These are phyloP conservation scores for Drosophila paramelanica DNA, from an alignment of 2,888 invertebrate genomes.

Conservation along the genomic window DNA sequence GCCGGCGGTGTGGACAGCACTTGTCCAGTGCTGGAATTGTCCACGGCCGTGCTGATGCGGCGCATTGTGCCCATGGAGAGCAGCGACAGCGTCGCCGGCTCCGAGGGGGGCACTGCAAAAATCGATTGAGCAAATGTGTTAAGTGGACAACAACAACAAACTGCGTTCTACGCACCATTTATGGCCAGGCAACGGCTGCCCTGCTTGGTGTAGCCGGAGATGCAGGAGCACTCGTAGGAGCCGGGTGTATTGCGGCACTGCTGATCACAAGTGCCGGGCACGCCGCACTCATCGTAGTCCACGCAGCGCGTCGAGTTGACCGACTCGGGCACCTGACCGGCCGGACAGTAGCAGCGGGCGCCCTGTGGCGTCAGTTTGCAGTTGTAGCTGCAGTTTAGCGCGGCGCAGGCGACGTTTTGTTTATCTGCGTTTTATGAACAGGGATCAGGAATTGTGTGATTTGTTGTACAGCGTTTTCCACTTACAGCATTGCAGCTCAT, in stretches of 20 bases:
- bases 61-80: constrained; percentile 89
- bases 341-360: constrained; percentile 90
- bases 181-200: constrained; percentile 88
- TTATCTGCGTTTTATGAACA: constrained; percentile 68
- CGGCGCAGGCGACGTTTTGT: constrained; percentile 85
- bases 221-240: constrained; percentile 90
- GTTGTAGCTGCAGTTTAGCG: constrained; percentile 87
- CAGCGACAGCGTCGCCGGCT: constrained; percentile 89
- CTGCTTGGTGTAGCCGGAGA: constrained; percentile 88
- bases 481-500: constrained; percentile 84
- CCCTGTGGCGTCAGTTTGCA: constrained; percentile 90
- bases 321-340: constrained; percentile 87
- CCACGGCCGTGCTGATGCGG: constrained; percentile 85
- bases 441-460: constrained; percentile 10
- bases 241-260: constrained; percentile 89
- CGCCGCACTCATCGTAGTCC: constrained; percentile 92
- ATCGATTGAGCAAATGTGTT: neutral
- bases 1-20: constrained; percentile 73
- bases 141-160: neutral
- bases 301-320: constrained; percentile 87
- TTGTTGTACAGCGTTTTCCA: constrained; percentile 11
- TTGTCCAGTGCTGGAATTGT: constrained; percentile 82
- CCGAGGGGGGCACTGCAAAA: constrained; percentile 87
- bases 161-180: constrained; percentile 87
- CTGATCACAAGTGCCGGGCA: constrained; percentile 91